phyloP scores from a whole-genome alignment of 2,113 vertebrate genomes.

The Epinephelus cyanopodus region DNA sequence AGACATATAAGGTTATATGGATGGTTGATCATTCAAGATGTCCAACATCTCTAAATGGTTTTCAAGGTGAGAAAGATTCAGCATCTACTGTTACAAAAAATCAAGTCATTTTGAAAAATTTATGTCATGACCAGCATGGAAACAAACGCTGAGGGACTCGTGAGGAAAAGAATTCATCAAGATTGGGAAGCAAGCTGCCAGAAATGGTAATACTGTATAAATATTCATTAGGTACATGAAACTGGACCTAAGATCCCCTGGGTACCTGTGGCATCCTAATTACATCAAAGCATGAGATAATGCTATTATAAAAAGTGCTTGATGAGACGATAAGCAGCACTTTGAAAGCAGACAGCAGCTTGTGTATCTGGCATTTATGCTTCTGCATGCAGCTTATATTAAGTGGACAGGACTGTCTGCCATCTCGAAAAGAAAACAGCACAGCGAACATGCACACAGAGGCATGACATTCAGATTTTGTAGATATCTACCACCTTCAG shows the following conservation, averaged over 20 bases:
- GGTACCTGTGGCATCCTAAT: slow-evolving; percentile 61
- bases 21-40: too few species aligned
- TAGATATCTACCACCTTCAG: slow-evolving; percentile 11
- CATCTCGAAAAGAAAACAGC: slow-evolving; percentile 27
- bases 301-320: slow-evolving; percentile 43
- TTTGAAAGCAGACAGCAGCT: slow-evolving; percentile 28
- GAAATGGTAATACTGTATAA: slow-evolving; percentile 49
- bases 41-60: not conserved
- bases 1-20: too few species aligned
- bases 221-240: slow-evolving; percentile 66
- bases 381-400: not conserved
- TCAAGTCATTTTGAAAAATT: not conserved
- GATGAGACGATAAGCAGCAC: slow-evolving; percentile 45
- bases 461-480: slow-evolving; percentile 39
- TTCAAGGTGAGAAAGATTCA: not conserved
- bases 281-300: slow-evolving; percentile 59
- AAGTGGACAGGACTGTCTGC: slow-evolving; percentile 1
- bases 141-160: slow-evolving; percentile 17
- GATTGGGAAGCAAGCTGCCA: slow-evolving; percentile 21
- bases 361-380: slow-evolving; percentile 14
- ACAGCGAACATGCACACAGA: slow-evolving; percentile 15
- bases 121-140: not conserved
- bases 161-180: slow-evolving; percentile 45
- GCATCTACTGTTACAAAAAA: not conserved
- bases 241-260: slow-evolving; percentile 48